phyloP scores from a whole-genome alignment of 2,113 vertebrate species.

The Gadus chalcogrammus region DNA sequence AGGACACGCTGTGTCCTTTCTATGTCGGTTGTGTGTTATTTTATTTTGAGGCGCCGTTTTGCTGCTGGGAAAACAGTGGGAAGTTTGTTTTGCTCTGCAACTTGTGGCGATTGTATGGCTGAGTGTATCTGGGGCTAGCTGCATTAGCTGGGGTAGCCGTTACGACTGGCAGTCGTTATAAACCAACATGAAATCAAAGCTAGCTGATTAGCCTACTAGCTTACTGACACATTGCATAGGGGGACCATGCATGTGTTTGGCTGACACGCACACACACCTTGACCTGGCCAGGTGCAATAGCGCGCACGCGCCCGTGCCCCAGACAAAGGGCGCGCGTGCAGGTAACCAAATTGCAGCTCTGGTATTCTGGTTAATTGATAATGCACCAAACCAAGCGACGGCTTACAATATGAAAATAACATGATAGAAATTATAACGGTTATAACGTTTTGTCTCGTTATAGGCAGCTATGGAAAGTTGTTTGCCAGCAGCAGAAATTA shows the following conservation, averaged over 20 bases:
- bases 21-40: conserved; percentile 18
- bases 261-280: background rate
- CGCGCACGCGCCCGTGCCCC: background rate
- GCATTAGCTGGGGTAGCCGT: conserved; percentile 37
- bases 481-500: too few species aligned
- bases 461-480: too few species aligned
- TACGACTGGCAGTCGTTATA: conserved; percentile 52
- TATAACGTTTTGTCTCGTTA: too few species aligned
- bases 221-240: conserved; percentile 21
- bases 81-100: conserved; percentile 41
- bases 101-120: conserved; percentile 38
- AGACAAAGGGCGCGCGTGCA: conserved; percentile 28
- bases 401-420: background rate
- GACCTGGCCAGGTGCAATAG: conserved; percentile 47
- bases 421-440: too few species aligned
- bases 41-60: conserved; percentile 19
- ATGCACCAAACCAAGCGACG: background rate
- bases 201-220: conserved; percentile 45
- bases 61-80: conserved; percentile 19
- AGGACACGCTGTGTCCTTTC: conserved; percentile 53
- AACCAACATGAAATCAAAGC: conserved; percentile 39
- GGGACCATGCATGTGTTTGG: too few species aligned
- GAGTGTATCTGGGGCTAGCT: conserved; percentile 35
- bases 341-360: background rate
- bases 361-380: background rate